Base-by-base conservation (phyloP, 2,888 invertebrate species). In the Eristalis tenax region DNA sequence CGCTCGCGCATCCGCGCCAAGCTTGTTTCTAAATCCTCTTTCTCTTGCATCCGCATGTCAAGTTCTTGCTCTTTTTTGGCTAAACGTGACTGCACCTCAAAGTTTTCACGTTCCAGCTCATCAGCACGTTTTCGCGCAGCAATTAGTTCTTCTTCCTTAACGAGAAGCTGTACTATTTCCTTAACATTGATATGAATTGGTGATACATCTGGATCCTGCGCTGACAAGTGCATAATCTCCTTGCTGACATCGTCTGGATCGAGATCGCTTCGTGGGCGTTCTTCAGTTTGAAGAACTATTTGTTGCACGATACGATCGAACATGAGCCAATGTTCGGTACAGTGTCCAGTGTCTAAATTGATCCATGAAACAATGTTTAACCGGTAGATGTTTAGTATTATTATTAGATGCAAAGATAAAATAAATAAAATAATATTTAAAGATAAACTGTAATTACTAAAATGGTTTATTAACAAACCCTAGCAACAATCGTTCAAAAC, bases 241-340 rank as follows among this genome's bases (percentile, higher is more conserved):
- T 92, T 94, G 93, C 89, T 91, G 59, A 90, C 90, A 81, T 91
- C 90, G 35, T 93, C 93, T 26, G 91, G 90, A 88, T 93, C 93
- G 59, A 91, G 88, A 80, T 92, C 93, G 88, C 93, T 93, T 69
- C 89, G 90, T 3, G 93, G 92, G 3, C 93, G 90, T 90, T 96
- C 95, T 65, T 93, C 93, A 10, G 94, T 96, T 93, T 99, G 99
- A 68, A 99, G 94, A 65, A 98, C 96, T 35, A 99, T 95, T 93
- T 99, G 99, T 92, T 99, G 99, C 23, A 97, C 96, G 83, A 99
- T 96, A 87, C 99, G 96, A 93, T 99, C 99, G 91, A 99, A 96
- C 76, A 99, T 94, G 43, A 98, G 93, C 99, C 99, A 99, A 92
- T 98, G 97, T 91, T 98, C 98, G 0, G 97, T 96, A 92, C 97